Evolutionary conservation across 2,888 invertebrate genomes (phyloP), one percentile per base, ranked within the genome.

Genomic region (Xestia sexstrigata): DNA sequence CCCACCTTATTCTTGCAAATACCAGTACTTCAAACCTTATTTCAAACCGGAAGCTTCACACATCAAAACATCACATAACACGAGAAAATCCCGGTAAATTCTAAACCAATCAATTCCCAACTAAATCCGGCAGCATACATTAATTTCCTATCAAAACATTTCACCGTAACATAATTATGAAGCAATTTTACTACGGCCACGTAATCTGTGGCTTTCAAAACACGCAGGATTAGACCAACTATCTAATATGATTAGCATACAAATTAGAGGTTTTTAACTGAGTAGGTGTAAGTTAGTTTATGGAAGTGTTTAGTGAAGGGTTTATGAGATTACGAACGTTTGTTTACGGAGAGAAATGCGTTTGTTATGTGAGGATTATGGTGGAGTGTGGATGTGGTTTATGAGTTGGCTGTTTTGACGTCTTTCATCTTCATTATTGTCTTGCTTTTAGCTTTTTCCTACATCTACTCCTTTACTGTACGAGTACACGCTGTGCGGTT

Each of bases 181-280:
- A 73, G 82, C 82, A 79, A 81, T 87, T 84, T 86, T 76, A 87
- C 67, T 72, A 70, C 85, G 75, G 47, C 65, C 47, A 47, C 45
- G 49, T 87, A 89, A 86, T 88, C 84, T 81, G 76, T 62, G 78
- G 84, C 72, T 79, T 83, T 84, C 66, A 73, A 67, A 80, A 81
- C 81, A 84, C 74, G 69, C 39, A 60, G 83, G 86, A 85, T 91
- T 91, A 91, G 87, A 87, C 77, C 76, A 89, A 92, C 90, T 90
- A 91, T 90, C 88, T 89, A 89, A 90, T 90, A 87, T 88, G 88
- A 92, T 93, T 93, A 91, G 86, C 92, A 93, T 92, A 92, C 91
- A 92, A 92, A 93, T 92, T 89, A 90, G 85, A 81, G 85, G 90
- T 91, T 92, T 92, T 92, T 92, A 88, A 89, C 85, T 77, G 71